Conservation (phyloP, 2,113 vertebrate genomes). For the Archilochus colubris region DNA sequence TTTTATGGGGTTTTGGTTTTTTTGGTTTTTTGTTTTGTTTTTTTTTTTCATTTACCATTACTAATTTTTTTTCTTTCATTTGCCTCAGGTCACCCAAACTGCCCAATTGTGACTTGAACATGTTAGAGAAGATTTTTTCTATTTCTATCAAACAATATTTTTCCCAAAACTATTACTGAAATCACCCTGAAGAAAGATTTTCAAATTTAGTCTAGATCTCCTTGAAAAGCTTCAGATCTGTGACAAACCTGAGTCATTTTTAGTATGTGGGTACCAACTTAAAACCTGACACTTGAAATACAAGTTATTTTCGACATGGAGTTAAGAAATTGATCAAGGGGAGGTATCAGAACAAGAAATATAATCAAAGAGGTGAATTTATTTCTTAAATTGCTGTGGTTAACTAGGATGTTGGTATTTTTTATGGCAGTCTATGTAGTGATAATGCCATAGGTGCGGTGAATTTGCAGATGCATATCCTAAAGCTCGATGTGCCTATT, state of each 20-base stretch:
- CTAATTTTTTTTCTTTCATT: background rate
- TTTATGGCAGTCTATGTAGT: background rate
- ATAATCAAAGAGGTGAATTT: background rate
- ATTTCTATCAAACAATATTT: background rate
- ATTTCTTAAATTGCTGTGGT: background rate
- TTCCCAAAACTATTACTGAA: background rate
- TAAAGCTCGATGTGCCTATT: background rate
- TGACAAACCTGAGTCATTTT: background rate
- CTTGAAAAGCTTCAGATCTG: background rate
- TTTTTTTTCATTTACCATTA: no score
- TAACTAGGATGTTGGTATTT: background rate
- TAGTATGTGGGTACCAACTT: background rate
- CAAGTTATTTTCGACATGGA: background rate
- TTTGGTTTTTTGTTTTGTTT: no score
- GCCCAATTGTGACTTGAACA: background rate
- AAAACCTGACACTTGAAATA: no score
- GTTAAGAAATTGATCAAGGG: background rate
- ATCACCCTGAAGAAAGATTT: background rate
- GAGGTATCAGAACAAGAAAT: background rate
- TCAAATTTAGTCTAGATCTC: background rate
- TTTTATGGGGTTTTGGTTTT: background rate
- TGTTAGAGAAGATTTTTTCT: background rate
- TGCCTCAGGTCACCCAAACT: background rate
- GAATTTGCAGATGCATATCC: background rate
- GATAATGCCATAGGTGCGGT: background rate